phyloP scores from a whole-genome alignment of 2,797 vertebrate species.

The Potorous gilbertii region DNA sequence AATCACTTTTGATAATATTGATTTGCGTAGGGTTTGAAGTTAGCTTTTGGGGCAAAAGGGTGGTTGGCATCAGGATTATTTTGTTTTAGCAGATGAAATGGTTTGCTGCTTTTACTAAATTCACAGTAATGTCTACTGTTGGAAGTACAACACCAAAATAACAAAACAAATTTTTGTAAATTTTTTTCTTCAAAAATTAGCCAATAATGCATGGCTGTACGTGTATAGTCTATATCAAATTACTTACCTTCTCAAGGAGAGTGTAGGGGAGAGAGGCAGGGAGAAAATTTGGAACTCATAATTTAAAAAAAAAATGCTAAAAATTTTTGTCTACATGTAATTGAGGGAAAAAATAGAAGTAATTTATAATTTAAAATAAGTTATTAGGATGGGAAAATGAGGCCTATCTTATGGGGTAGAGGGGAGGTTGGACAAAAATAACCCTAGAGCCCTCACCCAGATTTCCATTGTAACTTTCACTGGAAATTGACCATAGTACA shows the following conservation, averaged over 20 bases:
- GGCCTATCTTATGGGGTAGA: constrained; percentile 35
- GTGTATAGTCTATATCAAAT: neutral
- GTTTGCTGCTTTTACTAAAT: constrained; percentile 6
- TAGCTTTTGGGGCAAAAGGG: neutral
- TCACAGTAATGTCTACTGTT: constrained; percentile 17
- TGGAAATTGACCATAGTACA: constrained; percentile 5
- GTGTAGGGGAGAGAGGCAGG: neutral
- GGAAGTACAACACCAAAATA: constrained; percentile 17
- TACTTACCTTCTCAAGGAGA: neutral
- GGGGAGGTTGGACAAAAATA: constrained; percentile 13
- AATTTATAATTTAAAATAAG: constrained; percentile 2
- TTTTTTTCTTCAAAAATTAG: neutral
- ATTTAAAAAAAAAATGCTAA: neutral
- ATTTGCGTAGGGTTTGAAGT: neutral
- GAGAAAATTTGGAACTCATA: neutral
- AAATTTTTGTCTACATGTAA: neutral
- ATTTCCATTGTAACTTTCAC: constrained; percentile 4
- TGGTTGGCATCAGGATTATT: neutral
- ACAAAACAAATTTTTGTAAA: neutral
- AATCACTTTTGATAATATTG: neutral
- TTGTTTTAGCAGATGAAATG: constrained; percentile 11
- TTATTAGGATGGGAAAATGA: constrained; percentile 48
- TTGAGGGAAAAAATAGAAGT: neutral
- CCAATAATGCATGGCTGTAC: neutral
- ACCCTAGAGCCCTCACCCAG: neutral